Base-by-base conservation (phyloP, 2,888 invertebrate species). In the Adelognathus sp. region DNA sequence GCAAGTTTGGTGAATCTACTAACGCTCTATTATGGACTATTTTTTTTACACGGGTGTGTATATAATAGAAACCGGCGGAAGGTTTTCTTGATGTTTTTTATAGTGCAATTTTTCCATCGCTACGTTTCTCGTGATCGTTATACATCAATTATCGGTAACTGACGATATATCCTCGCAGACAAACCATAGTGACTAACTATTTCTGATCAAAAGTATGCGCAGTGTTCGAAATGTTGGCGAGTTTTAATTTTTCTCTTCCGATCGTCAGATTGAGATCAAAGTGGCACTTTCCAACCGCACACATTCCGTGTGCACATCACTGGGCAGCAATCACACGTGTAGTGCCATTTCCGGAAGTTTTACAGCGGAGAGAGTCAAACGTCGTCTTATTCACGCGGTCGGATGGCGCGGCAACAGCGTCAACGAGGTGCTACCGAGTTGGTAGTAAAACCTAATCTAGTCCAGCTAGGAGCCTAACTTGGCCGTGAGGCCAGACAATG, bases 361-460 rank as follows among this genome's bases (percentile, higher is more conserved):
- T 52, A 52, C 24, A 66, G 33, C 24, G 33, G 50, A 24, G 9
- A 21, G 18, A 7, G 18, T 31, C 14, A 14, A 31, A 14, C n/a
- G 21, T 18, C 50, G 33, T n/a, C 44, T 33, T 50, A 33, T 58
- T 61, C 67, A 60, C 21, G 21, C 50, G 39, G 41, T 7, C 52
- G 27, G 61, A 61, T 61, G 52, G 41, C 41, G 61, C 54, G 33
- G 61, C 18, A 61, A 33, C 52, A 18, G 36, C 27, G 56, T 21
- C 58, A 76, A 60, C 54, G 75, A 76, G 18, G 66, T 73, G 73
- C 50, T 60, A 46, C 58, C 70, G 60, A 67, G 64, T 54, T 78
- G 79, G 80, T 78, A 83, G 72, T 85, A 84, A 84, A 86, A 85
- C 76, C 78, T 86, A 86, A 85, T 86, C 85, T 83, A 79, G 78